A percentile compares a stretch with the other conserved stretches of the same genome.
Conservation (phyloP, 1,140 invertebrate genomes). For the Littorina saxatilis region DNA sequence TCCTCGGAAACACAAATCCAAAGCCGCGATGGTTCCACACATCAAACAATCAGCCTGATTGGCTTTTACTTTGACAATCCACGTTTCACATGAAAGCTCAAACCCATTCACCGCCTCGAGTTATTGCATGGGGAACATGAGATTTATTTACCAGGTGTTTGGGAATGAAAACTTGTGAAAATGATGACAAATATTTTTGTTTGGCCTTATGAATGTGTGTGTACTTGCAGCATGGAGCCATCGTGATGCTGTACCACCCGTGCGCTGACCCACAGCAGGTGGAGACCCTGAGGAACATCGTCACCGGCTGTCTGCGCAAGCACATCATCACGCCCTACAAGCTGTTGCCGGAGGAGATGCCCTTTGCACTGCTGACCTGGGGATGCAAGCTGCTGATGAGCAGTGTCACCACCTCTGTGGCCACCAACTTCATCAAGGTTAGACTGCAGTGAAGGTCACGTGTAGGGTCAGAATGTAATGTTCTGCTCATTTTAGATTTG, state of each 20-base stretch:
- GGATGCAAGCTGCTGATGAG: slow-evolving; percentile 53
- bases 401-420: slow-evolving; percentile 11
- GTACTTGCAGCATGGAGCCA: slow-evolving; percentile 83
- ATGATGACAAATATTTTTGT: too few relatives aligned
- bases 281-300: slow-evolving; percentile 79
- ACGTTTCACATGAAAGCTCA: too few relatives aligned
- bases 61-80: too few relatives aligned
- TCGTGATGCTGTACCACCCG: slow-evolving; percentile 92
- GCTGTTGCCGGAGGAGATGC: slow-evolving; percentile 40
- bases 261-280: slow-evolving; percentile 86
- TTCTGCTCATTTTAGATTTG: too few relatives aligned
- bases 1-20: too few relatives aligned
- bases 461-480: not conserved
- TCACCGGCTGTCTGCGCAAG: slow-evolving; percentile 84
- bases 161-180: too few relatives aligned
- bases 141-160: too few relatives aligned
- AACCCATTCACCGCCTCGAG: too few relatives aligned
- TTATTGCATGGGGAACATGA: too few relatives aligned
- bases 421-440: slow-evolving; percentile 50
- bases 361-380: slow-evolving; percentile 55
- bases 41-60: too few relatives aligned
- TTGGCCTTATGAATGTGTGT: too few relatives aligned
- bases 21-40: too few relatives aligned
- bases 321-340: slow-evolving; percentile 88
- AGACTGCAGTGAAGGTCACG: not conserved